Evolutionary conservation across 2,113 vertebrate genomes (phyloP).

Genomic region (Oenanthe oenanthe): DNA sequence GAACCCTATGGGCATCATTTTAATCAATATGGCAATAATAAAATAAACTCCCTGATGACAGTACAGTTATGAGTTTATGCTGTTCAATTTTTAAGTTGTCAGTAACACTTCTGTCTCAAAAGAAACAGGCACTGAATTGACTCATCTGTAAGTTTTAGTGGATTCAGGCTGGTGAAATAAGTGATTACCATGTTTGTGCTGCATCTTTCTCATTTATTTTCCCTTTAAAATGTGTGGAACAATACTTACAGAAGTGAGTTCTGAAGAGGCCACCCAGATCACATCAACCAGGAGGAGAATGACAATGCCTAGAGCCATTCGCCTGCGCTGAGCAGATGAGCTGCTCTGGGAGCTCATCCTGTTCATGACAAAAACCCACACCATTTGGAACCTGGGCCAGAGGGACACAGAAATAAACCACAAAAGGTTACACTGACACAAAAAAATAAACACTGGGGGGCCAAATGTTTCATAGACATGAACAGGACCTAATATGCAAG

Average conservation of each 20-base stretch:
- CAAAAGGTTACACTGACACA: background rate
- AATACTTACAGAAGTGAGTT: slow-evolving; percentile 92
- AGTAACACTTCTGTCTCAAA: background rate
- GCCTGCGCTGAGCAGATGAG: slow-evolving; percentile 83
- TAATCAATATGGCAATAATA: background rate
- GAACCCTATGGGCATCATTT: background rate
- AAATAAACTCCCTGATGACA: background rate
- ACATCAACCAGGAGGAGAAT: slow-evolving; percentile 94
- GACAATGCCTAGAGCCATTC: slow-evolving; percentile 90
- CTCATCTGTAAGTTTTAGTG: background rate
- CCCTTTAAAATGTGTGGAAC: background rate
- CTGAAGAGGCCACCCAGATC: slow-evolving; percentile 97
- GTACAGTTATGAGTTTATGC: background rate
- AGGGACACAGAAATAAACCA: background rate
- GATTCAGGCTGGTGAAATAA: background rate
- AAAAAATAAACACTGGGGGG: background rate
- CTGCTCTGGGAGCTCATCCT: slow-evolving; percentile 88
- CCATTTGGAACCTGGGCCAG: slow-evolving; percentile 78
- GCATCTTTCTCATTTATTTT: background rate
- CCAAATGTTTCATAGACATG: background rate
- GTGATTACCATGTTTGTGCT: background rate
- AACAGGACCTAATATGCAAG: background rate
- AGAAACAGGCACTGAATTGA: background rate
- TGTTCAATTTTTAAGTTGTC: background rate
- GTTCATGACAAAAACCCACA: slow-evolving; percentile 92